These are phyloP conservation scores for Pantelozetes paolii DNA, from an alignment of 2,888 invertebrate genomes.

Conservation along the genomic window DNA sequence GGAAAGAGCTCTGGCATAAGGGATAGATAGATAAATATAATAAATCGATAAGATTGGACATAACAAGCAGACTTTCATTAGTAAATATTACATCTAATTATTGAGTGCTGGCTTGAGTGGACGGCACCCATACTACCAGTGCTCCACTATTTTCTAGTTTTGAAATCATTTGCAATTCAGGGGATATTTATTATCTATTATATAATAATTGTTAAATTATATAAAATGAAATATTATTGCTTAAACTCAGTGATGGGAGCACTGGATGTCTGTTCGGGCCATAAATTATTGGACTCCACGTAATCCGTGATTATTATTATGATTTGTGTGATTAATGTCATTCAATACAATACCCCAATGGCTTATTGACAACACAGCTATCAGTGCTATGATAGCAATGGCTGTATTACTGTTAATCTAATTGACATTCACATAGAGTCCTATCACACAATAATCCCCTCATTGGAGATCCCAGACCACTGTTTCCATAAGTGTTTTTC, in stretches of 20 bases:
- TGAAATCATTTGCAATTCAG: background rate
- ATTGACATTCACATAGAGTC: conserved; percentile 29
- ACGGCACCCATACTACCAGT: background rate
- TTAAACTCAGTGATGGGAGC: conserved; percentile 7
- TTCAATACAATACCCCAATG: conserved; percentile 26
- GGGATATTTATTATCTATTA: conserved; percentile 10
- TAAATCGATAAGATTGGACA: conserved; percentile 29
- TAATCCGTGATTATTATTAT: conserved; percentile 26
- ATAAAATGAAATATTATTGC: conserved; percentile 20
- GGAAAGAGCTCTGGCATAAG: background rate
- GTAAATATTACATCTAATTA: conserved; percentile 27
- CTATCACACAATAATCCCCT: conserved; percentile 19
- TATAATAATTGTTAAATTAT: conserved; percentile 24
- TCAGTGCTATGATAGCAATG: background rate
- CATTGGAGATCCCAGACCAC: background rate
- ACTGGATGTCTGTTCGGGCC: background rate
- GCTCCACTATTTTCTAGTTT: background rate
- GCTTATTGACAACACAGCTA: conserved; percentile 23
- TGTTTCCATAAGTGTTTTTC: conserved; percentile 27
- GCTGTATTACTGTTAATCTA: background rate
- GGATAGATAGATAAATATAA: conserved; percentile 24
- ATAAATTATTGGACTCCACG: conserved; percentile 22
- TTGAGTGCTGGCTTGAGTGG: background rate
- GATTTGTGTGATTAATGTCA: conserved; percentile 32
- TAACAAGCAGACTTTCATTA: conserved; percentile 21